These are phyloP conservation scores for Amphiprion ocellaris DNA, from an alignment of 2,113 vertebrate species.

Conservation along the genomic window DNA sequence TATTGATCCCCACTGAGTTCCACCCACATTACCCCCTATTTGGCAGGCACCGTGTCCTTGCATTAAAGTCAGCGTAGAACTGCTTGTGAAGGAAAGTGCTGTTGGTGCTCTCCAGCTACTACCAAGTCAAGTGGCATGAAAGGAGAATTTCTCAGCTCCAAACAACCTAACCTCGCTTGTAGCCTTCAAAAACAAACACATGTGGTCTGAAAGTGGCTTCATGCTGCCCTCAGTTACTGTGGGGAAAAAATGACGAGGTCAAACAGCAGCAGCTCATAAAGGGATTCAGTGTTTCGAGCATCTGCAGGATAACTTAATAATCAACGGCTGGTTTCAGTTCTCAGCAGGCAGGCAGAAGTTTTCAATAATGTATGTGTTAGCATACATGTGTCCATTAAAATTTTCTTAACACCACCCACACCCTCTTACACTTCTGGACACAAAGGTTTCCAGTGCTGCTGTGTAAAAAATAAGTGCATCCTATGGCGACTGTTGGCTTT, in stretches of 20 bases:
- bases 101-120: conserved; percentile 10
- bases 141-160: not conserved
- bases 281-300: not conserved
- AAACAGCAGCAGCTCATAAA: conserved; percentile 12
- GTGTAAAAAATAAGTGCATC: not conserved
- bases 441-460: not conserved
- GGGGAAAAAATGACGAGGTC: not conserved
- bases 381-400: not conserved
- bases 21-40: not conserved
- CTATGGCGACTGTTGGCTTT: not conserved
- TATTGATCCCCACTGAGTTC: conserved; percentile 34
- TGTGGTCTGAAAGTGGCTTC: not conserved
- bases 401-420: conserved; percentile 3
- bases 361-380: conserved; percentile 50
- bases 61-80: conserved; percentile 4
- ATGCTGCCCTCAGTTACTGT: not conserved
- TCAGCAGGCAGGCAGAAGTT: not conserved
- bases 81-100: not conserved
- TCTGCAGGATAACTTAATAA: not conserved
- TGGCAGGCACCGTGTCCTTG: conserved; percentile 22
- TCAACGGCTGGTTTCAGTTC: conserved; percentile 24
- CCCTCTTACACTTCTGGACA: not conserved
- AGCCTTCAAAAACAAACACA: conserved; percentile 8
- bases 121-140: conserved; percentile 27
- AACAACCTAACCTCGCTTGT: not conserved